Evolutionary conservation across 1,140 invertebrate genomes (phyloP).

Genomic region (Meteorus sp.): DNA sequence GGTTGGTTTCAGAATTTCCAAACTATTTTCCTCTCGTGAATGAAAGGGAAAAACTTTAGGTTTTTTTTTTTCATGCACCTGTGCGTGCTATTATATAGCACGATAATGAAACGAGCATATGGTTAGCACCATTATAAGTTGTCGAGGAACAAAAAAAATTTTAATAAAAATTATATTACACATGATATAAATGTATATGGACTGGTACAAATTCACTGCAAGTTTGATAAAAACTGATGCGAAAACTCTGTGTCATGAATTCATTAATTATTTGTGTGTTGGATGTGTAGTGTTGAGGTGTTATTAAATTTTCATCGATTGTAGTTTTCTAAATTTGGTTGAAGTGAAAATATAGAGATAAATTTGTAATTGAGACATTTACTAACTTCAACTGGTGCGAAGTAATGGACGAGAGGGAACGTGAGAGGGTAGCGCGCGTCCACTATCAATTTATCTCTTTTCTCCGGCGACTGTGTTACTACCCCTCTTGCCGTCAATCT

Average conservation of each 20-base stretch:
- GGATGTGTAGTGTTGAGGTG: too few species aligned
- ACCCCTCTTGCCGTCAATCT: constrained; percentile 40
- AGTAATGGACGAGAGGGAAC: constrained; percentile 35
- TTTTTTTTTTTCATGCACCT: too few species aligned
- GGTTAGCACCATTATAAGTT: too few species aligned
- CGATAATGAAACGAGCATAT: background rate
- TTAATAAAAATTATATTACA: too few species aligned
- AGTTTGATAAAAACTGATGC: too few species aligned
- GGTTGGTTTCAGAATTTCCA: constrained; percentile 19
- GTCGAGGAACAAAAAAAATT: too few species aligned
- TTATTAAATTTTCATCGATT: too few species aligned
- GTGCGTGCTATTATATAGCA: constrained; percentile 7
- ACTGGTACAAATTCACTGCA: too few species aligned
- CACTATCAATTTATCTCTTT: constrained; percentile 57
- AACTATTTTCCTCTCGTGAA: constrained; percentile 19
- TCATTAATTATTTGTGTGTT: too few species aligned
- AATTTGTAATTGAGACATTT: constrained; percentile 5
- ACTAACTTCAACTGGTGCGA: constrained; percentile 35
- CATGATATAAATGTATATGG: too few species aligned
- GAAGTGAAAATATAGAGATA: background rate
- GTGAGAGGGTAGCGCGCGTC: constrained; percentile 54
- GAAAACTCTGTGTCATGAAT: too few species aligned
- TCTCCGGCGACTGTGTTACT: constrained; percentile 34
- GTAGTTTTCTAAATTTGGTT: background rate
- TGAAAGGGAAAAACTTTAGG: constrained; percentile 14